A percentile compares a stretch with the other conserved stretches of the same genome.
Conservation (phyloP, 2,113 vertebrate species). For the Pterocles orientalis region DNA sequence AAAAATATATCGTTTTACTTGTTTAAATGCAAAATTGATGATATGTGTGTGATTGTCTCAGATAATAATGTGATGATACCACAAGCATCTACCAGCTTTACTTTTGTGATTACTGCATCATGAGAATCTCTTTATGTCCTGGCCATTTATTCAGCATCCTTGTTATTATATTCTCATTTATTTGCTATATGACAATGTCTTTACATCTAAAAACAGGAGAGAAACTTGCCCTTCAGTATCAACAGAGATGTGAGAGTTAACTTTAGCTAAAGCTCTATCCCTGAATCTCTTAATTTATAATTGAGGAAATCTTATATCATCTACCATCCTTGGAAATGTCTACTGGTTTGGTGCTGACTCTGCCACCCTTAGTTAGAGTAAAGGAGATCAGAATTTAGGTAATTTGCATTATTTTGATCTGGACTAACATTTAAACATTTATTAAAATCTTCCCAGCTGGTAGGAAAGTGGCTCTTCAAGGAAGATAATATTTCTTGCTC, state of each 20-base stretch:
- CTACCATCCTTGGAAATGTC: background rate
- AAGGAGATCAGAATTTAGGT: background rate
- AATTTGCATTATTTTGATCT: background rate
- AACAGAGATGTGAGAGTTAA: background rate
- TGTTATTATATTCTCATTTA: background rate
- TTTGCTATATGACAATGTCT: background rate
- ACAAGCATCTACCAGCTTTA: background rate
- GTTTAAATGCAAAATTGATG: background rate
- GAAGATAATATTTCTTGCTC: background rate
- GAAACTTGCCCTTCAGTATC: background rate
- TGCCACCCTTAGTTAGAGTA: background rate
- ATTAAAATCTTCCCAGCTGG: background rate
- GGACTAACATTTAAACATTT: background rate
- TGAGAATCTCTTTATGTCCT: background rate
- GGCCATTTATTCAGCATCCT: background rate
- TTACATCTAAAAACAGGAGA: background rate
- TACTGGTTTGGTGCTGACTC: background rate
- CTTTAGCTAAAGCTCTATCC: background rate
- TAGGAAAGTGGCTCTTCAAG: background rate
- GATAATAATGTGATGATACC: background rate
- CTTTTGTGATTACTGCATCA: background rate
- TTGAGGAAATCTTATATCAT: background rate
- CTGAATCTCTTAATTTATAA: background rate
- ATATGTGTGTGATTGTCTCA: background rate
- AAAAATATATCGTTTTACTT: background rate